Evolutionary conservation across 1,140 invertebrate species (phyloP).

Genomic region (Drosophila mayri): DNA sequence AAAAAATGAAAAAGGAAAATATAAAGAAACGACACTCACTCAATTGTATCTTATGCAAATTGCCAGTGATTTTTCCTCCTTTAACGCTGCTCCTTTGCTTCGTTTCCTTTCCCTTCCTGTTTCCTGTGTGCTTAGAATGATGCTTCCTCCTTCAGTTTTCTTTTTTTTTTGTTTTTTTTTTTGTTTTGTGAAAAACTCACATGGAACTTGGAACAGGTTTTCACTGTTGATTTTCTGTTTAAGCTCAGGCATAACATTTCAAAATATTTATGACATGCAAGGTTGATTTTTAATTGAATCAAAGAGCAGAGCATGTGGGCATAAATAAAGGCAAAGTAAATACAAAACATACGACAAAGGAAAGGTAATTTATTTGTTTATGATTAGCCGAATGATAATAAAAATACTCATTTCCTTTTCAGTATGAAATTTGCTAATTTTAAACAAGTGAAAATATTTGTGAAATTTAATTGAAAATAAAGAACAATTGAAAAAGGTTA

Average conservation of each 20-base stretch:
- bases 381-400: conserved; percentile 20
- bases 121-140: conserved; percentile 50
- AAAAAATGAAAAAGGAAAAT: conserved; percentile 31
- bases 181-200: conserved; percentile 21
- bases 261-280: conserved; percentile 49
- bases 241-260: conserved; percentile 32
- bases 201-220: conserved; percentile 25
- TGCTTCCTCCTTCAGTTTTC: conserved; percentile 27
- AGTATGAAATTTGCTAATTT: conserved; percentile 1
- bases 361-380: conserved; percentile 40
- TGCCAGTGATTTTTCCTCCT: conserved; percentile 82
- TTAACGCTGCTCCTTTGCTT: conserved; percentile 54
- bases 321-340: conserved; percentile 23
- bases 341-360: conserved; percentile 18
- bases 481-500: background rate
- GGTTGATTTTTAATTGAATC: conserved; percentile 54
- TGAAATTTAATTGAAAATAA: background rate
- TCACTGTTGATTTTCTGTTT: conserved; percentile 32
- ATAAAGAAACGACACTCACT: conserved; percentile 76
- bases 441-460: background rate
- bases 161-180: conserved; percentile 32
- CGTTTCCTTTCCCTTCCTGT: conserved; percentile 39
- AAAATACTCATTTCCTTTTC: background rate
- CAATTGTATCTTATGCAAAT: conserved; percentile 84
- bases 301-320: conserved; percentile 20